These are phyloP conservation scores for Xylocopa sonorina DNA, from an alignment of 1,140 invertebrate species.

Conservation along the genomic window DNA sequence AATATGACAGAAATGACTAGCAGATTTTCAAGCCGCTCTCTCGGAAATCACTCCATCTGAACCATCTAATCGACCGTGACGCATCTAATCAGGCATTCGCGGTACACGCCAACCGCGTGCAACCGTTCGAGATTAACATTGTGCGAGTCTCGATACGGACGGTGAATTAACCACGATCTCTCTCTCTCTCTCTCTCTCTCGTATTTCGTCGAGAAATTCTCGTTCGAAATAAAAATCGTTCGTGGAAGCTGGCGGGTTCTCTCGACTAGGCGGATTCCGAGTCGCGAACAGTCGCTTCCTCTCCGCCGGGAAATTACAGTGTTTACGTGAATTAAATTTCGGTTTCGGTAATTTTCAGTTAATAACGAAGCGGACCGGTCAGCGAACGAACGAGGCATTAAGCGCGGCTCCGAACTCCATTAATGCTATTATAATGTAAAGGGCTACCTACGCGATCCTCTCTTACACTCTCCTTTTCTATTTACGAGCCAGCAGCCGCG, in stretches of 20 bases:
- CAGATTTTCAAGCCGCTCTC: conserved; percentile 46
- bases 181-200: conserved; percentile 20
- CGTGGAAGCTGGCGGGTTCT: too few species aligned
- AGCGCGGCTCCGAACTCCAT: conserved; percentile 64
- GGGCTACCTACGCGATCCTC: conserved; percentile 62
- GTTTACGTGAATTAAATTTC: conserved; percentile 77
- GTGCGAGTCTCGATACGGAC: conserved; percentile 5
- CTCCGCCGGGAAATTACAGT: conserved; percentile 68
- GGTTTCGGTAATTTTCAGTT: conserved; percentile 77
- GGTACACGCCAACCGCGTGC: conserved; percentile 46
- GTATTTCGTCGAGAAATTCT: too few species aligned
- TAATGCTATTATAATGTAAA: conserved; percentile 72
- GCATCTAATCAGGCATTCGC: conserved; percentile 62
- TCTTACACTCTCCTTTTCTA: conserved; percentile 11
- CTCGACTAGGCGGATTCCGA: not conserved
- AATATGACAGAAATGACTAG: conserved; percentile 57
- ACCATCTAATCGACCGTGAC: conserved; percentile 63
- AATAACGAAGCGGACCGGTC: conserved; percentile 69
- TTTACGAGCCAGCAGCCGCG: not conserved
- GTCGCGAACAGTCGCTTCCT: conserved; percentile 49
- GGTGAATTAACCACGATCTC: conserved; percentile 48
- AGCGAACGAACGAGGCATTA: conserved; percentile 63
- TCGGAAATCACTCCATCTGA: conserved; percentile 50
- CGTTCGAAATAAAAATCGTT: too few species aligned
- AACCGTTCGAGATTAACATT: conserved; percentile 35